Evolutionary conservation across 2,888 invertebrate genomes (phyloP), one percentile per base, ranked within the genome.

Genomic region (Machimus rusticus): DNA sequence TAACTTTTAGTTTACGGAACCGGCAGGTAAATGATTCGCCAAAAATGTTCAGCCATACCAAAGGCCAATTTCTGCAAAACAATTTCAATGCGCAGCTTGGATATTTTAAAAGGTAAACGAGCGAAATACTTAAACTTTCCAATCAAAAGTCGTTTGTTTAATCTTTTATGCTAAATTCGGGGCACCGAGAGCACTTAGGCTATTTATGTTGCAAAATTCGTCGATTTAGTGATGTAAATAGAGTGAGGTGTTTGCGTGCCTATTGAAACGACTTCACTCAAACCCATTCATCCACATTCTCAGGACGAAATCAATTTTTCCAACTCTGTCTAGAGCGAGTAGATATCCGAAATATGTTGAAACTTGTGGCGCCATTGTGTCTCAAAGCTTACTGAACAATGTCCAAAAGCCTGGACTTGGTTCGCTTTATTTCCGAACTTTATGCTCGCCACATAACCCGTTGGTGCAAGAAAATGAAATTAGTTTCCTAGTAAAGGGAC

Each of bases 281-380:
- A 51, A 14, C 31, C 39, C 0, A 51, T 46, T 51, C 76, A n/a
- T 76, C 16, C 34, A 16, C 76, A n/a, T 6, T 78, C 78, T 37
- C 5, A 46, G 79, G 51, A 79, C 16, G 79, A 79, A 79, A 51
- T 79, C 79, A 79, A 79, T 79, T 79, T 51, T 28, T 16, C 23
- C 28, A 79, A 8, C n/a, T 37, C 28, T 12, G 28, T 31, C 28
- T 51, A 79, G 43, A 19, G 39, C 43, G 31, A 79, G 16, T 51
- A 39, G n/a, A 57, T 23, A 19, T 57, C 23, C 66, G 12, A 19
- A 66, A 19, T 6, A 66, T 66, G 28, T 19, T 51, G 79, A 28
- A 79, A 79, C 51, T 43, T 31, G 23, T 51, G 79, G 79, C 79
- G 79, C 79, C 79, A 51, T 79, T 16, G 31, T 79, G 79, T 79